Conservation (phyloP, 1,140 invertebrate genomes). For the Hermetia illucens region DNA sequence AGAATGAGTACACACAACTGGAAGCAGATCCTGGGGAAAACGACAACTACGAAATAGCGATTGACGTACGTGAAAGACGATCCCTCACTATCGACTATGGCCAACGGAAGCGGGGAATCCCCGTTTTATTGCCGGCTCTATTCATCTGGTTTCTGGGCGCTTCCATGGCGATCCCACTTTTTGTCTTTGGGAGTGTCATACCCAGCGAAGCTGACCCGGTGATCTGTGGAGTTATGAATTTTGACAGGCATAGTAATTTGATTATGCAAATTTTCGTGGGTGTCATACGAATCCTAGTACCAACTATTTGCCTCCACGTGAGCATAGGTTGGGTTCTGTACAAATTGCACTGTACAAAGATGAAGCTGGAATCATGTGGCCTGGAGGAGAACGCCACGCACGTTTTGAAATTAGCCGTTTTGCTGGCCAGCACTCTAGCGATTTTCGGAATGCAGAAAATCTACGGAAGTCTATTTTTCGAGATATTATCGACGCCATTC, state of each 20-base stretch:
- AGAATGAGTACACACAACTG: conserved; percentile 21
- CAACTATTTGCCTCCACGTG: not conserved
- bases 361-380: not conserved
- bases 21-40: conserved; percentile 32
- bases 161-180: conserved; percentile 39
- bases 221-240: not conserved
- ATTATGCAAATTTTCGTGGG: conserved; percentile 1
- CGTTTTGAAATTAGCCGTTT: not conserved
- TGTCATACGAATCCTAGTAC: conserved; percentile 2
- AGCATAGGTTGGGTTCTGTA: not conserved
- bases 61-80: conserved; percentile 30
- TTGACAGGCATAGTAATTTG: not conserved
- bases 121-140: conserved; percentile 32
- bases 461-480: conserved; percentile 3
- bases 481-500: not conserved
- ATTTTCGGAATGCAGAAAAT: not conserved
- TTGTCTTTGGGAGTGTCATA: conserved; percentile 18
- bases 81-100: conserved; percentile 34
- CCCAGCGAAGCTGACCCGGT: not conserved
- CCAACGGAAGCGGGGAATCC: conserved; percentile 26
- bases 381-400: not conserved
- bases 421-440: not conserved
- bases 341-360: not conserved
- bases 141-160: conserved; percentile 38
- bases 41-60: conserved; percentile 28